phyloP scores from a whole-genome alignment of 2,888 invertebrate species.

The Ochropleura leucogaster region DNA sequence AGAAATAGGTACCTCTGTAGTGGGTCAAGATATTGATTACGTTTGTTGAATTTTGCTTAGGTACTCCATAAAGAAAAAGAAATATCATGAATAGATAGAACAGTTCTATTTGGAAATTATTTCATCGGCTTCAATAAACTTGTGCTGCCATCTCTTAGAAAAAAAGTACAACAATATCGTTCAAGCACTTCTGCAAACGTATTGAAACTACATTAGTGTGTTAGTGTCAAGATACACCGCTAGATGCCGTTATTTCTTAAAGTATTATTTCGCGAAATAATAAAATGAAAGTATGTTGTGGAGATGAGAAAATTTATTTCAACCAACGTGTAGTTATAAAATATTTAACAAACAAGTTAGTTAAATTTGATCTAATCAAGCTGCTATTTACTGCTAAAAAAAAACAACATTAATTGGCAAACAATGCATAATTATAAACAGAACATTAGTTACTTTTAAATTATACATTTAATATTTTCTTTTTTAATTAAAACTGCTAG shows the following conservation, averaged over 20 bases:
- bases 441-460: neutral
- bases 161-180: neutral
- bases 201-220: neutral
- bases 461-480: neutral
- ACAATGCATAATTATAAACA: neutral
- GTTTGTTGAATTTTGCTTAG: too few relatives aligned
- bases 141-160: slow-evolving; percentile 42
- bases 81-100: neutral
- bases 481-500: neutral
- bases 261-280: accelerated
- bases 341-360: neutral
- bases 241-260: slow-evolving; percentile 24
- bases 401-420: neutral
- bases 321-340: neutral
- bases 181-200: too few relatives aligned
- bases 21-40: too few relatives aligned
- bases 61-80: too few relatives aligned
- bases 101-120: neutral
- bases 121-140: neutral
- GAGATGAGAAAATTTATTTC: slow-evolving; percentile 7
- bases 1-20: too few relatives aligned
- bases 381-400: neutral
- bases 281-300: neutral
- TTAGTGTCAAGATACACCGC: neutral
- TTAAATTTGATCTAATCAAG: neutral